Evolutionary conservation across 2,797 vertebrate genomes (phyloP).

Genomic region (Manis pentadactyla): DNA sequence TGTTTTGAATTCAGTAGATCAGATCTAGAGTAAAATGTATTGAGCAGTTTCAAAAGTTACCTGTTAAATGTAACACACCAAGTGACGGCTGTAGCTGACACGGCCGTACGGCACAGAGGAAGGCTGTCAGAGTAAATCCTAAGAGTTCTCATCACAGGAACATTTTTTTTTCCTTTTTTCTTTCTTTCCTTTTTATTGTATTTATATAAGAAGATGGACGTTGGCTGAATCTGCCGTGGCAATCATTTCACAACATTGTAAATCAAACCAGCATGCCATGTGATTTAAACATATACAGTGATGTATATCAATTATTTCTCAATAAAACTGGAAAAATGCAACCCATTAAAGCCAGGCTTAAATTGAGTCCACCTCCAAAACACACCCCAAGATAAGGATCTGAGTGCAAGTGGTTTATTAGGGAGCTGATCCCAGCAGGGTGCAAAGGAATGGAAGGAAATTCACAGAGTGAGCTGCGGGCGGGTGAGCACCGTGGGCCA

Average conservation of each 20-base stretch:
- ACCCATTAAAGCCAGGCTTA: neutral
- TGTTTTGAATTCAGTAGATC: neutral
- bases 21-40: neutral
- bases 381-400: neutral
- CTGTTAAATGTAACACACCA: neutral
- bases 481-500: neutral
- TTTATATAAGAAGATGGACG: neutral
- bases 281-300: neutral
- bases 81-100: neutral
- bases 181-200: neutral
- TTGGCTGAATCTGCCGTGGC: neutral
- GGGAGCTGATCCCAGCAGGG: neutral
- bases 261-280: neutral
- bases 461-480: neutral
- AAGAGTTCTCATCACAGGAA: neutral
- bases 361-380: neutral
- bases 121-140: neutral
- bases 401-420: neutral
- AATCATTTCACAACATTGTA: neutral
- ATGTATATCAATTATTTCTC: neutral
- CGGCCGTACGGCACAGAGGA: neutral
- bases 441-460: neutral
- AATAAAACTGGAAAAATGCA: neutral
- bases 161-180: neutral
- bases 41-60: constrained; percentile 27